Evolutionary conservation across 35 echinoderm and acorn worm genomes (phyloP).

Genomic region (Apostichopus parvimensis): DNA sequence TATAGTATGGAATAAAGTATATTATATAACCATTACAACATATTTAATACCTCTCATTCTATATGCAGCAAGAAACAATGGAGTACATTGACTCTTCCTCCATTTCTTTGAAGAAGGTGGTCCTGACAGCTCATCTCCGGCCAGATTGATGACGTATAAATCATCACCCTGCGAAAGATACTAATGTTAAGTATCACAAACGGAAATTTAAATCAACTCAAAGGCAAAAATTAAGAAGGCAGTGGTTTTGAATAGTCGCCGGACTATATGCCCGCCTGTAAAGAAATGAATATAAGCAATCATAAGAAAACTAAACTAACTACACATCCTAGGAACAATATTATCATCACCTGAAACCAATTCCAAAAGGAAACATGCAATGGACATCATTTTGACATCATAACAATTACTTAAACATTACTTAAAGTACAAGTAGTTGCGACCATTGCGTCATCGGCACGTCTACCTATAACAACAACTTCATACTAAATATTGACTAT

Average conservation of each 20-base stretch:
- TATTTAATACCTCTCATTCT: slow-evolving; percentile 62
- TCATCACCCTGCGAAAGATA: slow-evolving; percentile 61
- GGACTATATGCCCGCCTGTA: no score
- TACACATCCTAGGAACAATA: no score
- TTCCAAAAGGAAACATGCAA: no score
- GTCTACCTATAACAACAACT: no score
- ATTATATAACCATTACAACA: no score
- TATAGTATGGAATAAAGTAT: no score
- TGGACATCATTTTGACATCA: neutral
- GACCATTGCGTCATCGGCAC: no score
- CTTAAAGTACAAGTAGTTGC: neutral
- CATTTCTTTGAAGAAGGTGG: slow-evolving; percentile 70
- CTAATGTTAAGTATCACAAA: neutral
- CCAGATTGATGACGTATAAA: slow-evolving; percentile 74
- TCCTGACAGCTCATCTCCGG: slow-evolving; percentile 54
- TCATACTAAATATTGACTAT: neutral
- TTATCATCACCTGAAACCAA: no score
- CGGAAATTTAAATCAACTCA: neutral
- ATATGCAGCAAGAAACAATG: slow-evolving; percentile 84
- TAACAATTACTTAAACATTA: neutral
- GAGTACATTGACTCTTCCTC: slow-evolving; percentile 88
- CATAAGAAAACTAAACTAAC: no score
- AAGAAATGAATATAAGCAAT: no score
- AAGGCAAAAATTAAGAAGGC: neutral
- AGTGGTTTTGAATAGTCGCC: no score